These are phyloP conservation scores for rabbit (Oryctolagus cuniculus) DNA, from an alignment of 2,113 vertebrate genomes.

Conservation along the genomic window DNA sequence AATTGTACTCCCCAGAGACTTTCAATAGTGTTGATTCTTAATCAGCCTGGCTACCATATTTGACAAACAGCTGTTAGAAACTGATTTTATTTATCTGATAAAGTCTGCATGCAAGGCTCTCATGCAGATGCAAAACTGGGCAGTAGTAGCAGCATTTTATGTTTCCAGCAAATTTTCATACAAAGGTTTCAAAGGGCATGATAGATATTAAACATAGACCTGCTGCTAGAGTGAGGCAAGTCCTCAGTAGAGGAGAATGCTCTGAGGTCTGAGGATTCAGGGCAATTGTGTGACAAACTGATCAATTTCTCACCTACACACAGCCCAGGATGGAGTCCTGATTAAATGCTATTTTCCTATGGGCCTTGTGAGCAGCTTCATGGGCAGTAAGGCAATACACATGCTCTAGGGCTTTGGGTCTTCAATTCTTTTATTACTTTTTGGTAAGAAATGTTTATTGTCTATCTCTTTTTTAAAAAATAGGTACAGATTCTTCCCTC, in stretches of 20 bases:
- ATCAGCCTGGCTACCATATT: constrained; percentile 34
- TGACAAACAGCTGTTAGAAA: constrained; percentile 37
- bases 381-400: not conserved
- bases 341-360: not conserved
- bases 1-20: not conserved
- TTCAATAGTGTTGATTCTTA: constrained; percentile 53
- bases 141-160: not conserved
- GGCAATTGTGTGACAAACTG: not conserved
- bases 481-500: too few relatives aligned
- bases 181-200: not conserved
- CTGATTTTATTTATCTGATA: constrained; percentile 28
- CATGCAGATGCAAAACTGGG: not conserved
- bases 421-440: not conserved
- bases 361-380: not conserved
- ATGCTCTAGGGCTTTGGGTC: not conserved
- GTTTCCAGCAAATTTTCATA: constrained; percentile 41
- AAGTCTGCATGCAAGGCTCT: not conserved
- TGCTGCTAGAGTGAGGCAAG: not conserved
- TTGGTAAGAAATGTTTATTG: not conserved
- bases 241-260: not conserved
- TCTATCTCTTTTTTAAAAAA: too few relatives aligned
- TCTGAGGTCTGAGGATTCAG: not conserved
- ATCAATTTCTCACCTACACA: not conserved
- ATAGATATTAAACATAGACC: not conserved
- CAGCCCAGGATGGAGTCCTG: not conserved